These are phyloP conservation scores for Scotopteryx bipunctaria DNA, from an alignment of 2,888 invertebrate species.

Conservation along the genomic window DNA sequence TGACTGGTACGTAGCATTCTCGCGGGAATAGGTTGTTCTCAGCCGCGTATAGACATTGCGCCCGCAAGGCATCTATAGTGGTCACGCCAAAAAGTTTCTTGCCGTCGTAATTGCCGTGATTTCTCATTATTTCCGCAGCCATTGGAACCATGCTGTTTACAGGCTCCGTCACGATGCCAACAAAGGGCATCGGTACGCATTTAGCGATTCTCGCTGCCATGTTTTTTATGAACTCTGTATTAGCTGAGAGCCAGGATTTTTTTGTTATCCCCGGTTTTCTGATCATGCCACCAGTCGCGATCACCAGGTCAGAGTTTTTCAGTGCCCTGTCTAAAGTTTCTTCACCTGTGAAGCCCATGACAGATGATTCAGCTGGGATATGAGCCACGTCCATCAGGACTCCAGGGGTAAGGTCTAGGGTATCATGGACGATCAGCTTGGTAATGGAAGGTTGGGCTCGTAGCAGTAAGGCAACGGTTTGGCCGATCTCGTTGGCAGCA, in stretches of 20 bases:
- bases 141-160: conserved; percentile 73
- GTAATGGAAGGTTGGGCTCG: conserved; percentile 83
- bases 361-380: conserved; percentile 61
- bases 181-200: conserved; percentile 60
- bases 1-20: conserved; percentile 88
- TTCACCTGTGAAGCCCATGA: conserved; percentile 59
- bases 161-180: conserved; percentile 74
- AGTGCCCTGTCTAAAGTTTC: conserved; percentile 63
- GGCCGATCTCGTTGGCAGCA: conserved; percentile 76
- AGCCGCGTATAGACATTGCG: conserved; percentile 89
- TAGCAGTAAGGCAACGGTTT: conserved; percentile 81
- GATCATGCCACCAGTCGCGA: conserved; percentile 86
- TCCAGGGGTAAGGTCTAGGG: conserved; percentile 59
- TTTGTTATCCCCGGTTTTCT: conserved; percentile 84
- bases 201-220: conserved; percentile 55
- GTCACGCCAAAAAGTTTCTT: conserved; percentile 89
- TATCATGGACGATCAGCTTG: conserved; percentile 84
- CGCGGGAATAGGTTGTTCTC: conserved; percentile 85
- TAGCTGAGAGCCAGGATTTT: conserved; percentile 82
- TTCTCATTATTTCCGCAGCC: conserved; percentile 68
- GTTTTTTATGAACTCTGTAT: conserved; percentile 64
- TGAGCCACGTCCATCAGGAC: conserved; percentile 74
- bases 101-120: conserved; percentile 81
- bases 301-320: conserved; percentile 84
- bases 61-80: conserved; percentile 87